Base-by-base conservation (phyloP, 2,797 vertebrate species). In the Galago senegalensis region DNA sequence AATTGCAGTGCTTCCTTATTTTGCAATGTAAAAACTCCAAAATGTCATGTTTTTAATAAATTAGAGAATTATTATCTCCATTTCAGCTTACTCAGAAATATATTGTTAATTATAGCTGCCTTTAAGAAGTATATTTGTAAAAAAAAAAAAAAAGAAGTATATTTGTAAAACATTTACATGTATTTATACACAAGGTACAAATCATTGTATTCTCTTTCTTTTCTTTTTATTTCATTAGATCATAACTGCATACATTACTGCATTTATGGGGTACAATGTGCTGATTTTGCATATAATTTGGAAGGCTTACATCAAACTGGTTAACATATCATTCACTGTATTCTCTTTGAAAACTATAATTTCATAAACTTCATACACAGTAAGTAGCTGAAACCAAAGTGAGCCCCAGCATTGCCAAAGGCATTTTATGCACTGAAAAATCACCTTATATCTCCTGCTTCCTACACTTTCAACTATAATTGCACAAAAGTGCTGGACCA, bases 81-180 rank as follows among this genome's bases (percentile, higher is more conserved):
- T 84, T 85, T 89, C 63, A 31, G 8, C n/a, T 88, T 69, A 40
- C 5, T 60, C n/a, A 43, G 13, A 73, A 49, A 27, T 83, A 40
- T 25, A 46, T 40, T 87, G 73, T 89, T 80, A 80, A 86, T 92
- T 91, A 80, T 7, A 80, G 6, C n/a, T 72, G 8, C 7, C 37
- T 90, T 94, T 69, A 87, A 69, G 29, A 89, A 34, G 37, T 79
- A 1, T 34, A 67, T 53, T 67, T 89, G 37, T 34, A 75, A 89
- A 92, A 29, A 34, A 34, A 34, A 34, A 34, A 89, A 92, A 29
- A 34, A 34, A 34, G 2, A 34, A 34, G 37, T 79, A 1, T 34
- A 67, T 53, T 67, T 89, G 37, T 34, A 75, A 89, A 92, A 29
- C 76, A 86, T 69, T 89, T 61, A 37, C n/a, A 84, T 46, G 86